A percentile compares a stretch with the other conserved stretches of the same genome.
phyloP scores from a whole-genome alignment of 2,113 vertebrate genomes.

The Dicerorhinus sumatrensis region DNA sequence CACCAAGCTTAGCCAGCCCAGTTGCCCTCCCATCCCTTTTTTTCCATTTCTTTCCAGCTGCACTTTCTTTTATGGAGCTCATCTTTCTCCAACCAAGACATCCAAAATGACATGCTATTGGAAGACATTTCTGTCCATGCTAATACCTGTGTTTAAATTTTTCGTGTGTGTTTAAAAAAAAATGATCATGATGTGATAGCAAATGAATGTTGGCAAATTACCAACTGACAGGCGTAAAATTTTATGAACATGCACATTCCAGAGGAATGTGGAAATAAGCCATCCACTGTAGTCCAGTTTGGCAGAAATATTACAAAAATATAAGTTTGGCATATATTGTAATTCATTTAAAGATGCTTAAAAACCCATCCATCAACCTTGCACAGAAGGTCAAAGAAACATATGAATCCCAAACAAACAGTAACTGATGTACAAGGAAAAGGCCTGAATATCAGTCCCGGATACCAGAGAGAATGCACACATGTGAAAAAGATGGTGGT shows the following conservation, averaged over 20 bases:
- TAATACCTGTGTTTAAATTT: conserved; percentile 79
- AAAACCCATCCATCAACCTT: conserved; percentile 85
- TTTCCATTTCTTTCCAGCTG: conserved; percentile 52
- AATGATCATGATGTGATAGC: conserved; percentile 88
- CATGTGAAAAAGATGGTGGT: neutral
- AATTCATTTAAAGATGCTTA: conserved; percentile 88
- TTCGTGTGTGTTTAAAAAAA: conserved; percentile 78
- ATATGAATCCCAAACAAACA: conserved; percentile 71
- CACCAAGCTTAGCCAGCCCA: neutral
- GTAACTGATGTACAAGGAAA: conserved; percentile 63
- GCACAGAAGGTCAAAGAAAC: conserved; percentile 84
- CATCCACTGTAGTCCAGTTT: conserved; percentile 85
- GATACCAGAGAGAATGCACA: neutral
- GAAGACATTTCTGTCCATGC: conserved; percentile 68
- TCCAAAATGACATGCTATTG: conserved; percentile 61
- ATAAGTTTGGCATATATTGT: conserved; percentile 87
- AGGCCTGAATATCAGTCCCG: conserved; percentile 33
- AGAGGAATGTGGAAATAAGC: conserved; percentile 85
- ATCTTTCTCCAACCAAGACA: conserved; percentile 42
- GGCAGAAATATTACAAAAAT: conserved; percentile 88
- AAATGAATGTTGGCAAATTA: conserved; percentile 90
- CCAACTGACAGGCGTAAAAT: conserved; percentile 91
- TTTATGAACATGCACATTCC: conserved; percentile 88
- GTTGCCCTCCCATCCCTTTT: neutral
- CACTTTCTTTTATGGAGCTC: conserved; percentile 51